Base-by-base conservation (phyloP, 2,797 vertebrate species). In the Erpetoichthys calabaricus region DNA sequence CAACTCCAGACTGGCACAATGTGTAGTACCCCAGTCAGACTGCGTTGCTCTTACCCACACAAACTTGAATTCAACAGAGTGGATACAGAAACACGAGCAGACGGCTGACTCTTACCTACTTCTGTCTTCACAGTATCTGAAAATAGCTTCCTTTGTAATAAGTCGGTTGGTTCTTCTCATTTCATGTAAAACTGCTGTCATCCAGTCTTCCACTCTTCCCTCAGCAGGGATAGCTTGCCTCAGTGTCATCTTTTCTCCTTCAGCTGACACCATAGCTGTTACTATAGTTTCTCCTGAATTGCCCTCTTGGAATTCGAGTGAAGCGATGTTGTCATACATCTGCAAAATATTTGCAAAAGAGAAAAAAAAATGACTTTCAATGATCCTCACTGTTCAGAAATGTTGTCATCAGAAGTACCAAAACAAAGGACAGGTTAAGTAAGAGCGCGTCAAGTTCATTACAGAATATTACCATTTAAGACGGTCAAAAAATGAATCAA, bases 241-340 rank as follows among this genome's bases (percentile, higher is more conserved):
- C 65, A 99, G 82, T 43, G 85, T 81, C 94, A 99, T 93, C 68
- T 88, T 77, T 69, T 99, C 96, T 0, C 85, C 80, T 65, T 99
- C 95, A 0, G 92, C 91, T 5, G 95, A 98, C 63, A 97, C 80
- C 90, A 99, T 89, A 45, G 91, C 95, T 0, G 71, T 77, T 8
- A 83, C 93, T 8, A 89, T 68, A 5, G 79, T 86, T 58, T 88
- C 80, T 1, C 80, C 84, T 0, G 66, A 65, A 10, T 82, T 78
- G 4, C 85, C 81, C 0, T 75, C 73, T 3, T 82, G 76, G 61
- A 99, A 96, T 60, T 73, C 80, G 74, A 99, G 79, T 5, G 84
- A 81, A 1, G 88, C 87, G 51, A 99, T 80, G 62, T 98, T 99
- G 79, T 99, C 95, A 9, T 87, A 98, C 96, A 99, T 98, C 96